Evolutionary conservation across 2,888 invertebrate genomes (phyloP), one percentile per base, ranked within the genome.

Genomic region (Pammene aurita): DNA sequence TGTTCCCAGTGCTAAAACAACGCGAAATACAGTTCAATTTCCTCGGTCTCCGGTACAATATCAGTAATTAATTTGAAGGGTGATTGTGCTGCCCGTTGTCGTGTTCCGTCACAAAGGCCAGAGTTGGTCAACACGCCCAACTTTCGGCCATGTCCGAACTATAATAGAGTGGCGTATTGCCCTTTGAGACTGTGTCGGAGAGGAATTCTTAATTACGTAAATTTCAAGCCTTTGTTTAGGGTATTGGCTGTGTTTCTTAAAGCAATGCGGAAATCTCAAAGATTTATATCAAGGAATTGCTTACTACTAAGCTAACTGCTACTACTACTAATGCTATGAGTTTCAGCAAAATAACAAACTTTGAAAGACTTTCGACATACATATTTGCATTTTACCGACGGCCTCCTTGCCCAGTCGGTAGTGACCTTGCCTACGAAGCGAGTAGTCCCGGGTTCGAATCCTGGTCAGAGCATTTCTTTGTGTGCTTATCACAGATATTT

Each of bases 31-130:
- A n/a, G 44, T 58, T 44, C 42, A 57, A 57, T 56, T 5, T 56
- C 57, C 57, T 41, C 42, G 2, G 16, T 11, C 7, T 57, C 11
- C 18, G 11, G 9, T 16, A 44, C 58, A 58, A 58, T 41, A 58
- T 58, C 58, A 42, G 41, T 60, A 66, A 66, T 66, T 66, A 58
- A 52, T 66, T 52, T 52, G 66, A 52, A 58, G 50, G 50, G 34
- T 42, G 58, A 50, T 50, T 66, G 48, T 61, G 26, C 58, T 14
- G 4, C 42, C 26, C 52, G 41, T 52, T 66, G 66, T 60, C 34
- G 66, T 58, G 57, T 14, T 58, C 26, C 42, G 10, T 34, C 52
- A 66, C 58, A 66, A 58, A 60, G 66, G 50, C 13, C 16, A 38
- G 62, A 62, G 50, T 62, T 52, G 62, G 62, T 62, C 62, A 50